Evolutionary conservation across 2,797 vertebrate species (phyloP).

Genomic region (Mormyrus proboscirostris): DNA sequence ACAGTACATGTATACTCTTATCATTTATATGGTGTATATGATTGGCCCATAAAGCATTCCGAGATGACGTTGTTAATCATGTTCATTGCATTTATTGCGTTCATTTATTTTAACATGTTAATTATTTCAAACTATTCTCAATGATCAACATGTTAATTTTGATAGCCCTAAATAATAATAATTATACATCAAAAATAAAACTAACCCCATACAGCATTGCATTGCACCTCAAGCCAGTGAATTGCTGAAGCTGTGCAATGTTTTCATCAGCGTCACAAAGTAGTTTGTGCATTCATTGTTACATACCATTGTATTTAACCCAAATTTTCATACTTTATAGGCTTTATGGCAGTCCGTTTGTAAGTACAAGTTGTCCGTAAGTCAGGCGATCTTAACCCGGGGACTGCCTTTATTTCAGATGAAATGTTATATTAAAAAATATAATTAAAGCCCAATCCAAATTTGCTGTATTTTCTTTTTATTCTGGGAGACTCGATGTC

Average conservation of each 20-base stretch:
- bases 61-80: not conserved
- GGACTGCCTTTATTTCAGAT: conserved; percentile 20
- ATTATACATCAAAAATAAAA: not conserved
- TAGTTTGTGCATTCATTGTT: not conserved
- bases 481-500: not conserved
- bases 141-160: not conserved
- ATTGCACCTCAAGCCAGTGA: not conserved
- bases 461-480: not conserved
- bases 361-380: not conserved
- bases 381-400: not conserved
- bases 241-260: not conserved
- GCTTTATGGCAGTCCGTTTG: not conserved
- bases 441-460: conserved; percentile 23
- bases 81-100: not conserved
- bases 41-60: not conserved
- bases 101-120: not conserved
- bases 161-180: not conserved
- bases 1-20: not conserved
- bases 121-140: not conserved
- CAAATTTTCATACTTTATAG: not conserved
- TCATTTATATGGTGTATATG: not conserved
- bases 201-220: not conserved
- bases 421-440: conserved; percentile 39
- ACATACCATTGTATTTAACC: not conserved
- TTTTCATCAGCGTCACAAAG: not conserved